These are phyloP conservation scores for Caerostris darwini DNA, from an alignment of 1,140 invertebrate species.

Conservation along the genomic window DNA sequence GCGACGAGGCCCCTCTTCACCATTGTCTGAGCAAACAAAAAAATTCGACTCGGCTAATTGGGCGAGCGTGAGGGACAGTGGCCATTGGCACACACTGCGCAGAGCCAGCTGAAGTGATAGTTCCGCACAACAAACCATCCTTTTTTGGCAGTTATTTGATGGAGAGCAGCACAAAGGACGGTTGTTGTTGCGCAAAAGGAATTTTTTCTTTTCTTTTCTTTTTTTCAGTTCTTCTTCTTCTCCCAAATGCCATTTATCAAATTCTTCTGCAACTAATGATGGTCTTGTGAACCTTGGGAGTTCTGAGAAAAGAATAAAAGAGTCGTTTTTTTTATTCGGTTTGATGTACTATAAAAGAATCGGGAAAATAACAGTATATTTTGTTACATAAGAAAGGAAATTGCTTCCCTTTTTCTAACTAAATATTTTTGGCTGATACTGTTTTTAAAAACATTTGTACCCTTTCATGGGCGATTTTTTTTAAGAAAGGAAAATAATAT, in stretches of 20 bases:
- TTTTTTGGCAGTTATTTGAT: not conserved
- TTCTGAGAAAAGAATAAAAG: not conserved
- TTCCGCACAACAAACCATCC: conserved; percentile 14
- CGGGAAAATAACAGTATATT: no score
- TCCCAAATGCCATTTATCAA: conserved; percentile 4
- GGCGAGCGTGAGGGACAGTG: not conserved
- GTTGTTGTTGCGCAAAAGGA: not conserved
- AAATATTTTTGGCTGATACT: no score
- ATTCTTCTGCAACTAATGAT: not conserved
- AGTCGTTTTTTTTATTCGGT: not conserved
- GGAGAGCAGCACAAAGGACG: not conserved
- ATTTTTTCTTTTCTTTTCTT: not conserved
- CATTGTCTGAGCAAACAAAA: conserved; percentile 29
- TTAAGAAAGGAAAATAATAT: not conserved
- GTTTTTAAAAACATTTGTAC: no score
- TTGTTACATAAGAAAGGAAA: no score
- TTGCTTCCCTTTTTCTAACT: no score
- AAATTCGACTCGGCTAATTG: not conserved
- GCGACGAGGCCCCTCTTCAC: not conserved
- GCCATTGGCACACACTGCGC: not conserved
- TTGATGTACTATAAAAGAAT: not conserved
- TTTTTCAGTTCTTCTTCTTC: no score
- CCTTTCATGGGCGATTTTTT: no score
- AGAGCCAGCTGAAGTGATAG: not conserved
- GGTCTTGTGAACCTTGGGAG: no score